Conservation (phyloP, 2,888 invertebrate genomes). For the Pandemis corylana region DNA sequence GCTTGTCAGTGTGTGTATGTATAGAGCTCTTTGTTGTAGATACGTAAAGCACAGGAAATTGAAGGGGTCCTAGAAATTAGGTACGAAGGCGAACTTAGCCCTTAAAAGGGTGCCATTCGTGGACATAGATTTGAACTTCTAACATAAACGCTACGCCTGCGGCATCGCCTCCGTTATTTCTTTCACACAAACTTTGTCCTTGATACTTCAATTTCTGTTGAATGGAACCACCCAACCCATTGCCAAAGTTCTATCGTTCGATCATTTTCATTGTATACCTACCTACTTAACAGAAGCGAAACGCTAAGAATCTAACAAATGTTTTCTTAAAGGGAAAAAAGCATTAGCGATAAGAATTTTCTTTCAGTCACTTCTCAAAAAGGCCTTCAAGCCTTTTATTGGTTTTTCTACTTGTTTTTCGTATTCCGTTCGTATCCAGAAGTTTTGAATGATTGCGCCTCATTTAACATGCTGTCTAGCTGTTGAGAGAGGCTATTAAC, state of each 20-base stretch:
- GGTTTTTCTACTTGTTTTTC: constrained; percentile 42
- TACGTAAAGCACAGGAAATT: too few species aligned
- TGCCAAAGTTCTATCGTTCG: constrained; percentile 11
- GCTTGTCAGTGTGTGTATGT: too few species aligned
- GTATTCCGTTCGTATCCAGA: constrained; percentile 50
- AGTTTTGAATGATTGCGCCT: constrained; percentile 56
- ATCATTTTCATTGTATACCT: constrained; percentile 35
- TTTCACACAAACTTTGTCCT: too few species aligned
- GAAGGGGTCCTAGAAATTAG: too few species aligned
- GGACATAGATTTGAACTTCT: background rate
- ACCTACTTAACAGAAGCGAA: constrained; percentile 31
- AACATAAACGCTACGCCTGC: background rate
- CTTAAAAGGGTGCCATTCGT: too few species aligned
- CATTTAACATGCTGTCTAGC: constrained; percentile 53
- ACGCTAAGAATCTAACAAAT: constrained; percentile 42
- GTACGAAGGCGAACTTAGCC: too few species aligned
- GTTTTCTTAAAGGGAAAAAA: constrained; percentile 46
- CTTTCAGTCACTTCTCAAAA: constrained; percentile 44
- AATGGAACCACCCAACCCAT: constrained; percentile 15
- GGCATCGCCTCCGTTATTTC: too few species aligned
- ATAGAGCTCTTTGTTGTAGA: too few species aligned
- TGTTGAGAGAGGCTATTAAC: constrained; percentile 70
- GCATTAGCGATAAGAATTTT: constrained; percentile 48
- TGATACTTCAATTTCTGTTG: constrained; percentile 1
- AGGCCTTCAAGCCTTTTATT: constrained; percentile 44